phyloP scores from a whole-genome alignment of 2,113 vertebrate genomes.

The Chionis minor region DNA sequence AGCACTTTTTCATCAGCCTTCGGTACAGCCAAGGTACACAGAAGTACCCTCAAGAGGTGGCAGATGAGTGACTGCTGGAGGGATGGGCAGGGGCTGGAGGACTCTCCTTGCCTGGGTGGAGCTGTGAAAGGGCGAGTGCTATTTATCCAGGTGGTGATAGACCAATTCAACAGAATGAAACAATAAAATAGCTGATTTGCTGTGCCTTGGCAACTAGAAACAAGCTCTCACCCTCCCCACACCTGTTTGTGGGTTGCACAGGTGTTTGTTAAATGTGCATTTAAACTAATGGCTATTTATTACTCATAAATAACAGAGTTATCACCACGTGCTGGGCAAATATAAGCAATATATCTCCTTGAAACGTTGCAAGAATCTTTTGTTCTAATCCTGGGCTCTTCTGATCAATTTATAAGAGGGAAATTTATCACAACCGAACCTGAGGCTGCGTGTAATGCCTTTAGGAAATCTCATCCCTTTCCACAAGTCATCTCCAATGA shows the following conservation, averaged over 20 bases:
- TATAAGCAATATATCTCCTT: neutral
- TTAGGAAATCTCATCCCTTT: neutral
- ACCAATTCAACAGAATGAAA: neutral
- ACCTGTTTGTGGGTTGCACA: neutral
- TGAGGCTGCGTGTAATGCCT: neutral
- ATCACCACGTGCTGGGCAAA: neutral
- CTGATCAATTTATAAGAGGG: neutral
- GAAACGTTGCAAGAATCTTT: neutral
- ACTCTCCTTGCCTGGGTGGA: neutral
- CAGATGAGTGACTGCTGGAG: neutral
- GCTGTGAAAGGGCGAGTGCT: neutral
- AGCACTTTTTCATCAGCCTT: neutral
- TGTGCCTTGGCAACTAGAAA: neutral
- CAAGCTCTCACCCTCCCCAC: neutral
- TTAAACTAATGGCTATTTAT: neutral
- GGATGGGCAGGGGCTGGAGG: constrained; percentile 25
- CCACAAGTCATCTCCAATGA: neutral
- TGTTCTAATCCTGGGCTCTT: neutral
- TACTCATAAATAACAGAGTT: neutral
- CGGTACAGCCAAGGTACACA: neutral
- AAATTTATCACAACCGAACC: neutral
- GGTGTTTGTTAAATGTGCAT: neutral
- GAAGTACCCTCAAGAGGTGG: neutral
- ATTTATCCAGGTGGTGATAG: constrained; percentile 10
- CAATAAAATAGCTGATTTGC: neutral